Base-by-base conservation (phyloP, 2,113 vertebrate species). In the Jaculus jaculus region DNA sequence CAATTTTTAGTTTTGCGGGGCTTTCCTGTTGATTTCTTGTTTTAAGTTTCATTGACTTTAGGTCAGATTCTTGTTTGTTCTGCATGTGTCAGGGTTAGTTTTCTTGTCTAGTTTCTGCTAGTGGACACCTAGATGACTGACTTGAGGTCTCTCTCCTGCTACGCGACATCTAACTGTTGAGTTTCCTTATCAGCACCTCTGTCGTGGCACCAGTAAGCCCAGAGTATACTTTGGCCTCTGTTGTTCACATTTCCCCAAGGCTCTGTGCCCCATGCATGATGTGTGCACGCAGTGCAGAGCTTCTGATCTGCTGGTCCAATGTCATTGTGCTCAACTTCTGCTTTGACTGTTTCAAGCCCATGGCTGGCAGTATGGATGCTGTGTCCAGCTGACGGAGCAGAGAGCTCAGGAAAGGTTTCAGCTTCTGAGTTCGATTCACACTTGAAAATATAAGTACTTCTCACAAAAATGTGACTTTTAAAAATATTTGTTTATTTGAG, bases 151-250 rank as follows among this genome's bases (percentile, higher is more conserved):
- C n/a, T n/a, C n/a, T n/a, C n/a, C n/a, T n/a, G n/a, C n/a, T n/a
- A n/a, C n/a, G n/a, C n/a, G n/a, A n/a, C n/a, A n/a, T n/a, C n/a
- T n/a, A n/a, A n/a, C n/a, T n/a, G n/a, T n/a, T n/a, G n/a, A n/a
- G n/a, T n/a, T n/a, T n/a, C n/a, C n/a, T n/a, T n/a, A n/a, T n/a
- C n/a, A n/a, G n/a, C n/a, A n/a, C n/a, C n/a, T n/a, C n/a, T n/a
- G n/a, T n/a, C n/a, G n/a, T n/a, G n/a, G n/a, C n/a, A n/a, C n/a
- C n/a, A n/a, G n/a, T n/a, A n/a, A n/a, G n/a, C n/a, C n/a, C n/a
- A n/a, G n/a, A n/a, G n/a, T n/a, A n/a, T n/a, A 65, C 39, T 83
- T 66, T 85, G 68, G 60, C 87, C 32, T 81, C 32, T 94, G 79
- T 71, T 84, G 51, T 84, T 91, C 89, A 85, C 32, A 83, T 61